Base-by-base conservation (phyloP, 2,797 vertebrate genomes). In the Crocodylus rhombifer region DNA sequence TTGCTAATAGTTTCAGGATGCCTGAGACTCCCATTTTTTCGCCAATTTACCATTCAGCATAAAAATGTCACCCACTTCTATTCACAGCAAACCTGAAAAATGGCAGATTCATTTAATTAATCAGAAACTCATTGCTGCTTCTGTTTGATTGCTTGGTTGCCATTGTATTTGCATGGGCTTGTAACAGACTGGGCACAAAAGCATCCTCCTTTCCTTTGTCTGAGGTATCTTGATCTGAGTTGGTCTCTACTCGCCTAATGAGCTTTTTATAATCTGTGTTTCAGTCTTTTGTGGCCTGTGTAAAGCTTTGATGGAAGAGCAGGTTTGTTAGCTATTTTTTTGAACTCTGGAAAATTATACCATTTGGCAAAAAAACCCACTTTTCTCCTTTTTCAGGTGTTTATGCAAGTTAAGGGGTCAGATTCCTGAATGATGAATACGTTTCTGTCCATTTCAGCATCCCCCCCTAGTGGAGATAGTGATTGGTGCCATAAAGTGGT, bases 341-440 rank as follows among this genome's bases (percentile, higher is more conserved):
- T 14, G 8, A 62, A 6, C 4, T 0, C 1, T 51, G 88, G 61
- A 28, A 23, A 2, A 3, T 33, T 25, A 3, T 12, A 28, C 64
- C 62, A 16, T 23, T 60, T 11, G 10, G 64, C 16, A 65, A 36
- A 75, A 28, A 86, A 21, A 36, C 3, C 60, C n/a, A 8, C 30
- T 13, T 60, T 77, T 61, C 14, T 20, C 33, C 20, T 87, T 86
- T n/a, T 28, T 42, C 6, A 0, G 3, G 28, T 0, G 0, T 15
- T 82, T 62, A 3, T 20, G 14, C 33, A 64, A 1, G 10, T 5
- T 1, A 7, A 36, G 58, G 58, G 55, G 11, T n/a, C 57, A 71
- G 36, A 83, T 58, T 75, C 7, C 5, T 15, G 16, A 71, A 23
- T 0, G 1, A 5, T 61, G 76, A 78, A 25, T 17, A 12, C 28